Percentiles rank a stretch among this genome's conserved stretches.
phyloP scores from a whole-genome alignment of 1,140 invertebrate species.

The Drosophila tristis region DNA sequence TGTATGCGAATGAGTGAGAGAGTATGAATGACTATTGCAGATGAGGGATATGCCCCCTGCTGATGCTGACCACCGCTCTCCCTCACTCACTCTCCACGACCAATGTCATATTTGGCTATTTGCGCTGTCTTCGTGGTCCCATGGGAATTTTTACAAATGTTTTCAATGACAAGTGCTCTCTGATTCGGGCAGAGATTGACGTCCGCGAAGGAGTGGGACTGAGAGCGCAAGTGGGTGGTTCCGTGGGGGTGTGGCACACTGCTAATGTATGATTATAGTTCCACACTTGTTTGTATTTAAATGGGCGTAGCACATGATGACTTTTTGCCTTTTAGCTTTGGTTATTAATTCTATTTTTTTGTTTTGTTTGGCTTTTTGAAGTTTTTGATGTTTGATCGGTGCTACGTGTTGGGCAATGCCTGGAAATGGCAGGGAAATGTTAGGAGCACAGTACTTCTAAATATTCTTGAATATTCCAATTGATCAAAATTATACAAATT shows the following conservation, averaged over 20 bases:
- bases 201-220: neutral
- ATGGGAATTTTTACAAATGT: constrained; percentile 77
- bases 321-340: constrained; percentile 30
- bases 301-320: constrained; percentile 21
- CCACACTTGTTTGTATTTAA: constrained; percentile 50
- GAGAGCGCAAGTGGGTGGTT: neutral
- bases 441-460: neutral
- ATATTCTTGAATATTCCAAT: neutral
- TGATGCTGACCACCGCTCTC: constrained; percentile 23
- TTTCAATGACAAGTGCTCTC: constrained; percentile 72
- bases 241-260: neutral
- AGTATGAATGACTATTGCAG: constrained; percentile 33
- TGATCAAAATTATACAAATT: neutral
- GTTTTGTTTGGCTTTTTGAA: constrained; percentile 22
- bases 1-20: constrained; percentile 52
- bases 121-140: constrained; percentile 33
- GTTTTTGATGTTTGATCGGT: constrained; percentile 1
- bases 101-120: constrained; percentile 27
- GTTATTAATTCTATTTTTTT: constrained; percentile 47
- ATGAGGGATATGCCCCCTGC: constrained; percentile 51
- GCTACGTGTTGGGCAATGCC: no score
- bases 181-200: neutral
- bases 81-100: neutral
- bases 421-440: no score
- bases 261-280: constrained; percentile 16